A percentile compares a stretch with the other conserved stretches of the same genome.
phyloP scores from a whole-genome alignment of 2,797 vertebrate genomes.

The Coranthus polyacanthus region DNA sequence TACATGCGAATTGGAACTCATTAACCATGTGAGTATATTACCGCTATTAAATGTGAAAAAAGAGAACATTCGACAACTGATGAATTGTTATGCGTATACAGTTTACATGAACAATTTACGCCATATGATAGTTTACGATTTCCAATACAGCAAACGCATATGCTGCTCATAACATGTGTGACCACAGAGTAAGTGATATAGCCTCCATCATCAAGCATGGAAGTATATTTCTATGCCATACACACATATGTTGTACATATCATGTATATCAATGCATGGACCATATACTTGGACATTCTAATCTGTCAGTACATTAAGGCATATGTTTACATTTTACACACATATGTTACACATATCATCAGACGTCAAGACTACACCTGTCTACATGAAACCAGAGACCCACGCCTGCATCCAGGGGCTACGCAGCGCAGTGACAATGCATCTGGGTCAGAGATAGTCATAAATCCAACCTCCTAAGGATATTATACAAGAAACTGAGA shows the following conservation, averaged over 20 bases:
- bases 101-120: slow-evolving; percentile 51
- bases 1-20: slow-evolving; percentile 8
- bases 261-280: slow-evolving; percentile 54
- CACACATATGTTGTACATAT: slow-evolving; percentile 73
- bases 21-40: slow-evolving; percentile 1
- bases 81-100: slow-evolving; percentile 31
- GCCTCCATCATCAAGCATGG: slow-evolving; percentile 59
- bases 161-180: slow-evolving; percentile 65
- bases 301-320: slow-evolving; percentile 72
- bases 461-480: slow-evolving; percentile 86
- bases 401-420: slow-evolving; percentile 70
- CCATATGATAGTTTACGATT: slow-evolving; percentile 47
- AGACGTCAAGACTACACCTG: slow-evolving; percentile 80
- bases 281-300: slow-evolving; percentile 70
- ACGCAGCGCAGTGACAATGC: slow-evolving; percentile 70
- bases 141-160: slow-evolving; percentile 61
- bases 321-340: slow-evolving; percentile 74
- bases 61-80: slow-evolving; percentile 9
- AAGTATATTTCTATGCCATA: slow-evolving; percentile 68
- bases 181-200: slow-evolving; percentile 59
- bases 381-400: slow-evolving; percentile 83
- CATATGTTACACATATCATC: slow-evolving; percentile 78
- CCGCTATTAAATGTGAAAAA: slow-evolving; percentile 17
- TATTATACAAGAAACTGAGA: slow-evolving; percentile 82
- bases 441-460: slow-evolving; percentile 78